Evolutionary conservation across 2,113 vertebrate genomes (phyloP).

Genomic region (Pseudopodoces humilis): DNA sequence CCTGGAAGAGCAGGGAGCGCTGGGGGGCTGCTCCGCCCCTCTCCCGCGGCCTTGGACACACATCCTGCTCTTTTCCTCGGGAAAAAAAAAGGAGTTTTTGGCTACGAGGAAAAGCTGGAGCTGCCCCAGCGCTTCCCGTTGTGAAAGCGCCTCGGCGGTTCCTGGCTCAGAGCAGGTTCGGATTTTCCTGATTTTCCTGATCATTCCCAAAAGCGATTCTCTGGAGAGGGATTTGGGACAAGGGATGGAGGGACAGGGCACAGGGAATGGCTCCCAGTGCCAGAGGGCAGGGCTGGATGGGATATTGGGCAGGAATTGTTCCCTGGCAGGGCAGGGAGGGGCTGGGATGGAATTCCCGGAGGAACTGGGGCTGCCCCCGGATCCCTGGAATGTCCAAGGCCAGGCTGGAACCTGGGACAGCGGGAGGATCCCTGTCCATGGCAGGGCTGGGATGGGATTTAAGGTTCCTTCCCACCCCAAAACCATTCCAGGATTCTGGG

Average conservation of each 20-base stretch:
- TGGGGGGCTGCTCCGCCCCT: background rate
- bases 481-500: background rate
- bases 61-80: background rate
- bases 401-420: accelerated
- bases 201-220: background rate
- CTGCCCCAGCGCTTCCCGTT: background rate
- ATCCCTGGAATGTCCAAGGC: background rate
- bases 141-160: background rate
- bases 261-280: background rate
- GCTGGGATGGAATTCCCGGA: background rate
- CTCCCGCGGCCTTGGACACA: background rate
- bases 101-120: background rate
- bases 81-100: background rate
- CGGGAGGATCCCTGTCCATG: background rate
- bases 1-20: background rate
- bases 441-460: background rate
- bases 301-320: background rate
- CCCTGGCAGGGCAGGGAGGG: accelerated
- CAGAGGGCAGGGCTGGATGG: background rate
- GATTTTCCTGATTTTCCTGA: background rate
- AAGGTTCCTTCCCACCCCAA: background rate
- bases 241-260: background rate
- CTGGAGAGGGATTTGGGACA: background rate
- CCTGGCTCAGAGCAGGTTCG: background rate
- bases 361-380: background rate